Conservation (phyloP, 2,888 invertebrate genomes). For the Sarcophaga caerulescens region DNA sequence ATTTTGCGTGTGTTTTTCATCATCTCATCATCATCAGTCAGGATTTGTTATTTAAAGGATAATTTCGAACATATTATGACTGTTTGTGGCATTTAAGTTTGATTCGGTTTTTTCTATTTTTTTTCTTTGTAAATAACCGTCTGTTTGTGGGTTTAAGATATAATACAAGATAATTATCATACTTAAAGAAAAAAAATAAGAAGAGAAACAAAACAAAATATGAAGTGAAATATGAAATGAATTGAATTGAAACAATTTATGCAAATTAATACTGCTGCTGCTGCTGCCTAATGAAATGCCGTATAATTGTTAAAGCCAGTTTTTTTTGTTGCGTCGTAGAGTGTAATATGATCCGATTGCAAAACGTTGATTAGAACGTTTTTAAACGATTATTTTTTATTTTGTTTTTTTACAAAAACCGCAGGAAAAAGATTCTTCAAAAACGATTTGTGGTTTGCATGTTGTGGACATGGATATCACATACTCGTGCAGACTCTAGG, state of each 20-base stretch:
- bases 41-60: conserved; percentile 40
- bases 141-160: conserved; percentile 17
- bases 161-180: conserved; percentile 9
- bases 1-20: neutral
- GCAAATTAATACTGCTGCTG: no score
- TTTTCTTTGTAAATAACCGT: conserved; percentile 3
- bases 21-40: neutral
- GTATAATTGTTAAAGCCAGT: neutral
- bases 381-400: no score
- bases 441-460: no score
- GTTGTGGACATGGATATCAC: no score
- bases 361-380: neutral
- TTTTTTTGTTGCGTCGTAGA: neutral
- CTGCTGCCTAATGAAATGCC: neutral
- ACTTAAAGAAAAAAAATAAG: neutral
- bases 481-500: no score
- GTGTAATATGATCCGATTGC: neutral
- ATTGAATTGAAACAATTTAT: no score
- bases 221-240: neutral
- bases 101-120: conserved; percentile 1
- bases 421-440: neutral
- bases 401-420: neutral
- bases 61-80: conserved; percentile 60
- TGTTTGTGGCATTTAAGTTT: conserved; percentile 57
- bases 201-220: neutral